Evolutionary conservation across 2,888 invertebrate genomes (phyloP), one percentile per base, ranked within the genome.

Genomic region (Xestia xanthographa): DNA sequence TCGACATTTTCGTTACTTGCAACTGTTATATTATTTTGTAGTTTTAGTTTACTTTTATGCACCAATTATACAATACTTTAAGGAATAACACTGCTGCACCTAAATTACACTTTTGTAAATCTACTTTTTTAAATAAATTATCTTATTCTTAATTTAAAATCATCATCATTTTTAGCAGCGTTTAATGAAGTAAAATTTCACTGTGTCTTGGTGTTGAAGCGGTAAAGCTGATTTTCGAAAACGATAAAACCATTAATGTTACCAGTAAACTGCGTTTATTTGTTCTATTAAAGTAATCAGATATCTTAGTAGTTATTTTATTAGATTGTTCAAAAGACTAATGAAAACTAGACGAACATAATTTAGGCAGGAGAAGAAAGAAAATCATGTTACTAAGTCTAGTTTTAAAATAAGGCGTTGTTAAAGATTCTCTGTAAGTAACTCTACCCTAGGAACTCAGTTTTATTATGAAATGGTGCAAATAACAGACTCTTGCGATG

Each of bases 381-480:
- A 65, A 65, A 86, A 65, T 63, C 41, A 65, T 75, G 48, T 72
- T 79, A 75, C 82, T 80, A 66, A 67, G 69, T 87, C 85, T 80
- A 83, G 86, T 84, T 34, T 34, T 34, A 34, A 82, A 88, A 89
- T 79, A 83, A 87, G 80, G 82, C 86, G 82, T 88, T 86, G 86
- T 90, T 89, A 88, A 91, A 91, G 88, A 91, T 90, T 90, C 77
- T 82, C 77, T 72, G 86, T 87, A 84, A 89, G 90, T 87, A 89
- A 91, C 85, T 89, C 79, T 89, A 89, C 87, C 83, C 76, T 65
- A 77, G 75, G 34, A 87, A 86, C 83, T 84, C 69, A 41, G 72
- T 76, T 84, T 87, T 85, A 84, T 85, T 83, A 84, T 79, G 62
- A 71, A 58, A 68, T n/a, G 82, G 80, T 12, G 1, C 76, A 88